Conservation (phyloP, 2,888 invertebrate genomes). For the Heliconius erato region DNA sequence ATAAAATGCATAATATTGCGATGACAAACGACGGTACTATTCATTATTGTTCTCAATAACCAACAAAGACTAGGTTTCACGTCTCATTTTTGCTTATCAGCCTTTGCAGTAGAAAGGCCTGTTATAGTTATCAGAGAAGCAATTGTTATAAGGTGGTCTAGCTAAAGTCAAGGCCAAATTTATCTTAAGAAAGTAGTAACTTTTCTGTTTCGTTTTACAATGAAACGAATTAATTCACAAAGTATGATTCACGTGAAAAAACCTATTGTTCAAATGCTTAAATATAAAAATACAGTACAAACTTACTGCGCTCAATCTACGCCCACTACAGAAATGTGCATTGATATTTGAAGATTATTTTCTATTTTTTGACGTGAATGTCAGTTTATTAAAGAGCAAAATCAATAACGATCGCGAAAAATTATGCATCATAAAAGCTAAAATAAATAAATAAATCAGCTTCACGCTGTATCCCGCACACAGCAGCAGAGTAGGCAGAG, state of each 20-base stretch:
- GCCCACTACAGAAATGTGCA: not conserved
- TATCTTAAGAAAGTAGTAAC: not conserved
- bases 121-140: slow-evolving; percentile 64
- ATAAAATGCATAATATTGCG: not conserved
- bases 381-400: too few relatives aligned
- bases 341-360: not conserved
- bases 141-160: slow-evolving; percentile 43
- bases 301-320: not conserved
- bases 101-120: slow-evolving; percentile 65
- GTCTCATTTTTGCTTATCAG: slow-evolving; percentile 60
- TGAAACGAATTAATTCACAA: not conserved
- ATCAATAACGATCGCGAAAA: too few relatives aligned
- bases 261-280: not conserved
- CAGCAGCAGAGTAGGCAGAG: too few relatives aligned
- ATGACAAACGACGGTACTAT: not conserved
- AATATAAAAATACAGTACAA: not conserved
- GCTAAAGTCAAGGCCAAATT: not conserved
- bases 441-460: too few relatives aligned
- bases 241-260: not conserved
- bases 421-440: too few relatives aligned
- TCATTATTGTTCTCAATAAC: not conserved
- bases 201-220: not conserved
- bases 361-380: not conserved
- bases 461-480: too few relatives aligned
- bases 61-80: not conserved